Conservation (phyloP, 2,888 invertebrate genomes). For the Chalcis sispes region DNA sequence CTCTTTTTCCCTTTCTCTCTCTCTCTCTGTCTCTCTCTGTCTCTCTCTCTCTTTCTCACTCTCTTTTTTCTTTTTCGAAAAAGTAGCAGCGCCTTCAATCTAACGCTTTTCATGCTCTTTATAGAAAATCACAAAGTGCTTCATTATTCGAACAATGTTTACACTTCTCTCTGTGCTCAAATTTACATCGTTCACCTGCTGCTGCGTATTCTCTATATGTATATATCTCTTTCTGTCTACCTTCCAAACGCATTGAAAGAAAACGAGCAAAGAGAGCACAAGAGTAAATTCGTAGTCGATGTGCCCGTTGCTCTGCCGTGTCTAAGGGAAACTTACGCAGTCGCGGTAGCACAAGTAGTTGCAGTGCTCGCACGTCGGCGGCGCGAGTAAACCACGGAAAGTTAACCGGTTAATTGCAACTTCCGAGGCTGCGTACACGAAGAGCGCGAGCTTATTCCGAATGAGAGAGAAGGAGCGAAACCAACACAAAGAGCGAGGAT, state of each 20-base stretch:
- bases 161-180: slow-evolving; percentile 44
- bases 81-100: too few relatives aligned
- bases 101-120: neutral
- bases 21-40: neutral
- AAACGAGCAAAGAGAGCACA: neutral
- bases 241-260: slow-evolving; percentile 1
- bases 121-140: slow-evolving; percentile 43
- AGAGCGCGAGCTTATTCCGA: neutral
- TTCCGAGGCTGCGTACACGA: slow-evolving; percentile 27
- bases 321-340: slow-evolving; percentile 22
- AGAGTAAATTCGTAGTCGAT: neutral
- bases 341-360: slow-evolving; percentile 14
- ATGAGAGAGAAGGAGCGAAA: neutral
- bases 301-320: neutral
- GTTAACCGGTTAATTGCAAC: slow-evolving; percentile 54
- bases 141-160: slow-evolving; percentile 36
- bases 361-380: slow-evolving; percentile 7
- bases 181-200: slow-evolving; percentile 25
- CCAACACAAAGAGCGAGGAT: neutral
- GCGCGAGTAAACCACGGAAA: slow-evolving; percentile 36
- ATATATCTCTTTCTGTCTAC: too few relatives aligned
- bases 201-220: neutral
- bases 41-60: neutral
- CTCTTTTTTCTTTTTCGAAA: too few relatives aligned
- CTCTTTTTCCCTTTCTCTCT: too few relatives aligned